These are phyloP conservation scores for Micromesistius poutassou DNA, from an alignment of 2,797 vertebrate genomes.

Conservation along the genomic window DNA sequence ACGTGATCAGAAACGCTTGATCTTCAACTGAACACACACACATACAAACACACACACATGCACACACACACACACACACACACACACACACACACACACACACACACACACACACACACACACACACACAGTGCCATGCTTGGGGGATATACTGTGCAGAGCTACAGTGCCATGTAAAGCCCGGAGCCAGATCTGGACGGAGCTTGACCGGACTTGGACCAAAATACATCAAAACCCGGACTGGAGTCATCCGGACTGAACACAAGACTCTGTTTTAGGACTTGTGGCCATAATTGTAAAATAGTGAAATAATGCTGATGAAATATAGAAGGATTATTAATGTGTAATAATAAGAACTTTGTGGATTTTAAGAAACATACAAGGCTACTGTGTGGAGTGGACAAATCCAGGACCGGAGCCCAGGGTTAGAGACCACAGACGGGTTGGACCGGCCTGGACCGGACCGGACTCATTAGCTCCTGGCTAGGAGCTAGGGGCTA, in stretches of 20 bases:
- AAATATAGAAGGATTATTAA: conserved; percentile 12
- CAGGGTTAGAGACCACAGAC: conserved; percentile 1
- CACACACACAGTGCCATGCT: conserved; percentile 2
- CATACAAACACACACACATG: not conserved
- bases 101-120: not conserved
- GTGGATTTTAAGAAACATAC: conserved; percentile 23
- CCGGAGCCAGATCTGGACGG: conserved; percentile 53
- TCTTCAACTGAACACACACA: conserved; percentile 4
- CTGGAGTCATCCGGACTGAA: conserved; percentile 40
- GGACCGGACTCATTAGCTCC: too few species aligned
- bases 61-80: conserved; percentile 30
- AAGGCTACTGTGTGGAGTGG: conserved; percentile 3
- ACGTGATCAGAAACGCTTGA: conserved; percentile 23
- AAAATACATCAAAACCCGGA: conserved; percentile 51
- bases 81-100: conserved; percentile 12
- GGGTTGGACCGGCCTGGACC: not conserved
- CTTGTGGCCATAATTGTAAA: conserved; percentile 70
- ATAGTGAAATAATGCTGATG: conserved; percentile 38
- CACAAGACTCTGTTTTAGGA: conserved; percentile 51
- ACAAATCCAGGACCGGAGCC: not conserved
- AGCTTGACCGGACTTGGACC: conserved; percentile 63
- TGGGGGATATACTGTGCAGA: conserved; percentile 65
- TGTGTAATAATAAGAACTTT: conserved; percentile 35
- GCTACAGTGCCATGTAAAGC: conserved; percentile 74
- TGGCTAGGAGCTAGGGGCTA: too few species aligned